Percentiles rank a stretch among this genome's conserved stretches.
phyloP scores from a whole-genome alignment of 2,797 vertebrate genomes.

The Pangasius krempfi region DNA sequence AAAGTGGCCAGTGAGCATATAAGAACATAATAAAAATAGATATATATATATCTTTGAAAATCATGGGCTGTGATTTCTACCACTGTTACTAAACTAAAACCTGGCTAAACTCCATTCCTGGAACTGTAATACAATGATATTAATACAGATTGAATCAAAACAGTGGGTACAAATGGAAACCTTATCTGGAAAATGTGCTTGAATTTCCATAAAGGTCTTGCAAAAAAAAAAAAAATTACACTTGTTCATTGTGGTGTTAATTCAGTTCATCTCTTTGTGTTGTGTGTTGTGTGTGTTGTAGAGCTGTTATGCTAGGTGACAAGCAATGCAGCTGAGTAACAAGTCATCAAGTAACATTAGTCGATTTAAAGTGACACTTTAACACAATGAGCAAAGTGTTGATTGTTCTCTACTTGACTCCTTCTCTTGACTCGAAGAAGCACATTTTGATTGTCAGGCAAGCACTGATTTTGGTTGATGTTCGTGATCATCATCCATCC shows the following conservation, averaged over 20 bases:
- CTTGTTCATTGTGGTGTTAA: not conserved
- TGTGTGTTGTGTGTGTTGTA: too few relatives aligned
- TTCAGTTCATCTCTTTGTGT: not conserved
- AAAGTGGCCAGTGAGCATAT: not conserved
- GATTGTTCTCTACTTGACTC: not conserved
- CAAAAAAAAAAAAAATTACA: not conserved
- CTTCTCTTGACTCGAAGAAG: not conserved
- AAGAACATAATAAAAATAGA: not conserved
- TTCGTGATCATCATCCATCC: not conserved
- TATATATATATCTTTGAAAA: not conserved
- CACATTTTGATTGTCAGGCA: not conserved
- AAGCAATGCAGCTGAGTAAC: not conserved
- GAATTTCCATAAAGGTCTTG: not conserved
- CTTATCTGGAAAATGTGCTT: not conserved
- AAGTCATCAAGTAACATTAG: not conserved
- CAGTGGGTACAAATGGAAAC: not conserved
- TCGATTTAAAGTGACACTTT: slow-evolving; percentile 5
- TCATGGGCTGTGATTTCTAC: not conserved
- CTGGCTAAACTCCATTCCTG: not conserved
- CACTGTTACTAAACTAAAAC: not conserved
- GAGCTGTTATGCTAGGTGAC: not conserved
- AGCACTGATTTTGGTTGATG: not conserved
- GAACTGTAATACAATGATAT: not conserved
- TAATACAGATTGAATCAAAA: not conserved
- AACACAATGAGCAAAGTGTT: not conserved